A percentile compares a stretch with the other conserved stretches of the same genome.
phyloP scores from a whole-genome alignment of 2,888 invertebrate genomes.

The Pterobdella sp. region DNA sequence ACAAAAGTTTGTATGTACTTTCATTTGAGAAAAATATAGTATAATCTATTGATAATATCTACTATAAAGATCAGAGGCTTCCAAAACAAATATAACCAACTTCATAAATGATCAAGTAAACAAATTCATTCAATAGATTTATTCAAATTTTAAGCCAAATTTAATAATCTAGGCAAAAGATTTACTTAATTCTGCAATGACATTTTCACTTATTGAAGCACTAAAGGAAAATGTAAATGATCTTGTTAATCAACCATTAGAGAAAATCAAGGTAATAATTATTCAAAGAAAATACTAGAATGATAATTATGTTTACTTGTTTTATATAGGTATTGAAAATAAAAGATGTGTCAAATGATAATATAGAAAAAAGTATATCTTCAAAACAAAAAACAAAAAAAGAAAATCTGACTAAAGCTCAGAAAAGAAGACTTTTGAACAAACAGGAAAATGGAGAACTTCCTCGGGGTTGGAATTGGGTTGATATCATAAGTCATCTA shows the following conservation, averaged over 20 bases:
- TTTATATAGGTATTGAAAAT: no score
- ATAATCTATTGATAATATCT: not conserved
- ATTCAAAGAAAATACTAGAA: no score
- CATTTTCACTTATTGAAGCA: conserved; percentile 83
- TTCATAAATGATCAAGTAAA: conserved; percentile 2
- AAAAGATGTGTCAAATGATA: not conserved
- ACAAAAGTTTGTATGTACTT: conserved; percentile 74
- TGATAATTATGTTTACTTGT: no score
- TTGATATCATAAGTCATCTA: conserved; percentile 88
- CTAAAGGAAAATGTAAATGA: conserved; percentile 69
- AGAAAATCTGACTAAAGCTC: conserved; percentile 80
- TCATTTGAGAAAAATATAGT: not conserved
- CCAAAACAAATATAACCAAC: conserved; percentile 10
- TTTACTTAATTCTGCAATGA: conserved; percentile 83
- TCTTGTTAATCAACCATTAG: no score
- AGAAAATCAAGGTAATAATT: no score
- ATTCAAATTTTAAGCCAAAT: no score
- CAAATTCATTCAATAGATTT: no score
- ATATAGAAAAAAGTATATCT: not conserved
- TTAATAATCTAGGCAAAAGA: conserved; percentile 59
- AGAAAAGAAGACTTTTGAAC: conserved; percentile 81
- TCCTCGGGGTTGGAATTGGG: conserved; percentile 86
- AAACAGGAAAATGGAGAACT: conserved; percentile 69
- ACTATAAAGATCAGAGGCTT: not conserved
- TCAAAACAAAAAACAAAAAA: conserved; percentile 47